A percentile compares a stretch with the other conserved stretches of the same genome.
These are phyloP conservation scores for Orthosia gracilis DNA, from an alignment of 2,888 invertebrate species.

Conservation along the genomic window DNA sequence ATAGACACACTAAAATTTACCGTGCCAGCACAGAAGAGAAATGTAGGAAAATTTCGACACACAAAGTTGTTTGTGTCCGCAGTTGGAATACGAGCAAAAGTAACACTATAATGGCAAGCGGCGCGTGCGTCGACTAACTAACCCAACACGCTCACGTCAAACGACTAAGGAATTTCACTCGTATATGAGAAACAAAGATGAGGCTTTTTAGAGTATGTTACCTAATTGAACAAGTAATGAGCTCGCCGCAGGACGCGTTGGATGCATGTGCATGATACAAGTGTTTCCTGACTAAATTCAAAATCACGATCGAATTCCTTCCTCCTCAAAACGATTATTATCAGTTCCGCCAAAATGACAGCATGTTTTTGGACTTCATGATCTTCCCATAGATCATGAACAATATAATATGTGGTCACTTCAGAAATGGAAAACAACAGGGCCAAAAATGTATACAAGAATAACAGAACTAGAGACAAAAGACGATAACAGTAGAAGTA, in stretches of 20 bases:
- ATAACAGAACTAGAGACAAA: not conserved
- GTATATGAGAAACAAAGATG: constrained; percentile 81
- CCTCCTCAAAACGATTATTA: not conserved
- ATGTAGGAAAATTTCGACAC: constrained; percentile 55
- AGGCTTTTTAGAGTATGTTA: constrained; percentile 76
- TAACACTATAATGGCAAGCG: constrained; percentile 58
- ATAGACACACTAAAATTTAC: constrained; percentile 40
- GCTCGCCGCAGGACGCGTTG: constrained; percentile 47
- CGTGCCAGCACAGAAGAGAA: constrained; percentile 50
- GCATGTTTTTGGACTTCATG: not conserved
- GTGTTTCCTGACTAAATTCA: constrained; percentile 14
- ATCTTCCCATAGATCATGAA: not conserved
- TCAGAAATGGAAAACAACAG: not conserved
- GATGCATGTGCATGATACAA: constrained; percentile 47
- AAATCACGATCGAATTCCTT: not conserved
- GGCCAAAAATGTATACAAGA: not conserved
- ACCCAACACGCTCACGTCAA: constrained; percentile 76
- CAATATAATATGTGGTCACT: not conserved
- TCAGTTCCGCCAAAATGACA: not conserved
- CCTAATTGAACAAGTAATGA: constrained; percentile 81
- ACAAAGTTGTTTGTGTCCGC: constrained; percentile 43
- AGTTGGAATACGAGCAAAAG: constrained; percentile 63
- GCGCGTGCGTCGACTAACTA: constrained; percentile 73
- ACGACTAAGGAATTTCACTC: constrained; percentile 80
- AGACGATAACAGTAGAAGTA: not conserved